Conservation (phyloP, 2,888 invertebrate genomes). For the Escarpia spicata region DNA sequence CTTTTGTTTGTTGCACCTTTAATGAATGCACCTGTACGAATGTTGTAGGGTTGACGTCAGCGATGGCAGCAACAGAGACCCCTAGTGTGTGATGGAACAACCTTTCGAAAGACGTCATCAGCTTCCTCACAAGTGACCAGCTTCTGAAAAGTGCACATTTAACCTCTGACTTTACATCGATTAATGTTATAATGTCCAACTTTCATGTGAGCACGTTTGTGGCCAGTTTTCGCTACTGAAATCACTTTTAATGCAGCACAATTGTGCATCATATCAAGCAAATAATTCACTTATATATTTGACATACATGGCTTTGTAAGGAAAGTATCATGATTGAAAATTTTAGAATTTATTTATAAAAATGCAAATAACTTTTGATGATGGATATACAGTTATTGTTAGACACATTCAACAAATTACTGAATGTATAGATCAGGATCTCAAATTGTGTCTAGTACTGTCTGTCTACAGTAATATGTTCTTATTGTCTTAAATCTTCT, state of each 20-base stretch:
- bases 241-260: not conserved
- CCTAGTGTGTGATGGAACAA: not conserved
- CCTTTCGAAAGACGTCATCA: not conserved
- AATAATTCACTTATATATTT: slow-evolving; percentile 16
- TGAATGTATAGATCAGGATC: not conserved
- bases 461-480: not conserved
- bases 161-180: not conserved
- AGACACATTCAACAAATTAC: not conserved
- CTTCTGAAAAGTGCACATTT: not conserved
- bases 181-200: not conserved
- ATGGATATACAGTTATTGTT: too few species aligned
- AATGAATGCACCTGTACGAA: not conserved
- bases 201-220: not conserved
- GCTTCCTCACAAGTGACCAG: not conserved
- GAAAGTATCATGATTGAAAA: not conserved
- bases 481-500: not conserved
- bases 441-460: not conserved
- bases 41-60: not conserved
- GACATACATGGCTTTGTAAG: not conserved
- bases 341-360: not conserved
- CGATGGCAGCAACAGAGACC: not conserved
- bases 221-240: not conserved
- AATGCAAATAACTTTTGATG: not conserved
- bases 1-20: not conserved
- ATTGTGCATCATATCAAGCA: not conserved